Percentiles rank a stretch among this genome's conserved stretches.
Evolutionary conservation across 2,888 invertebrate genomes (phyloP).

Genomic region (Oscheius myriophilus): DNA sequence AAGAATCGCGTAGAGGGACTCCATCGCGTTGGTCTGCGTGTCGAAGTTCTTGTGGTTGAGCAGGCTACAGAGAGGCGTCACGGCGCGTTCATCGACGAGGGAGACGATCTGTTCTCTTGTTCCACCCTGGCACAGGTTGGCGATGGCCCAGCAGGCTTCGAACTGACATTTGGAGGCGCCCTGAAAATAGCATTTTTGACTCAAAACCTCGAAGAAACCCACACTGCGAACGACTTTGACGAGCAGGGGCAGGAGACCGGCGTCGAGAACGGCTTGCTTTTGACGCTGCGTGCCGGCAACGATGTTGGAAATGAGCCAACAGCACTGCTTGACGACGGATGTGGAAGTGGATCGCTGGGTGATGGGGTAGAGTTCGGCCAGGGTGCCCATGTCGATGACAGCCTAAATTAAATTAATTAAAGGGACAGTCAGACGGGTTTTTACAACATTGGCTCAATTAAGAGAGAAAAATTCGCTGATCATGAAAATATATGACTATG

Average conservation of each 20-base stretch:
- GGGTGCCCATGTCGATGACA: conserved; percentile 82
- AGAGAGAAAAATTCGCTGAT: too few relatives aligned
- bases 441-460: too few relatives aligned
- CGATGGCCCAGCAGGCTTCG: conserved; percentile 96
- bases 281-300: conserved; percentile 79
- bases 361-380: conserved; percentile 76
- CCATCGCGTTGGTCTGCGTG: conserved; percentile 56
- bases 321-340: conserved; percentile 78
- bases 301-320: conserved; percentile 93
- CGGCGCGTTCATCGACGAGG: conserved; percentile 44
- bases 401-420: too few relatives aligned
- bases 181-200: conserved; percentile 13
- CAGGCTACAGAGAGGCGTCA: conserved; percentile 48
- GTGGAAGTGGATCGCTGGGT: conserved; percentile 50
- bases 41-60: conserved; percentile 57
- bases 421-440: too few relatives aligned
- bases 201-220: background rate
- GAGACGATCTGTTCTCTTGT: conserved; percentile 52
- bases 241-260: conserved; percentile 79
- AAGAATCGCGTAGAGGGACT: conserved; percentile 48
- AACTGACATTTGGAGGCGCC: conserved; percentile 77
- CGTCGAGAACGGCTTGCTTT: conserved; percentile 79
- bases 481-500: too few relatives aligned
- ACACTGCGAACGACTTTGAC: conserved; percentile 77
- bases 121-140: conserved; percentile 74